These are phyloP conservation scores for Ophion ventricosus DNA, from an alignment of 2,888 invertebrate genomes.

Conservation along the genomic window DNA sequence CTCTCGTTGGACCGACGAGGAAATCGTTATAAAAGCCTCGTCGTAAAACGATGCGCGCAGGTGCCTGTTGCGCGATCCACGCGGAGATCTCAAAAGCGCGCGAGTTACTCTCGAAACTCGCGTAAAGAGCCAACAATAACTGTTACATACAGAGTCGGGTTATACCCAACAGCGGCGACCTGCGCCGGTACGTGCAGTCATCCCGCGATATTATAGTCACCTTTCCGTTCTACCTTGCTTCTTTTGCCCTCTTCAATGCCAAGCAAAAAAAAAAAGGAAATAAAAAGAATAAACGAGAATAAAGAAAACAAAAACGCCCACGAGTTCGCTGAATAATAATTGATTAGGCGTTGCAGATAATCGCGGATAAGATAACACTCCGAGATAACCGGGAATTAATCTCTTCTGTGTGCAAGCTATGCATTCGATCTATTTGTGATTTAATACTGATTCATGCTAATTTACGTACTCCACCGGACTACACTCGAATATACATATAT, in stretches of 20 bases:
- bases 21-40: conserved; percentile 62
- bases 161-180: no score
- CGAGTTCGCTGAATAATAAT: background rate
- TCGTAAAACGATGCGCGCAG: conserved; percentile 66
- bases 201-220: conserved; percentile 34
- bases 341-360: background rate
- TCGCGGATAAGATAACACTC: conserved; percentile 34
- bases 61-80: conserved; percentile 37
- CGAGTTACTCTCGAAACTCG: conserved; percentile 28
- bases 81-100: conserved; percentile 43
- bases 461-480: conserved; percentile 2
- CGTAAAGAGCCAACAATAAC: background rate
- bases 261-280: background rate
- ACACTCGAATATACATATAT: background rate
- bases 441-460: conserved; percentile 58
- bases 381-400: background rate
- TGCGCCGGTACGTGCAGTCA: background rate
- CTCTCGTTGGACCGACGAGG: conserved; percentile 62
- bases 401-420: background rate
- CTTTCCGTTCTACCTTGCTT: background rate
- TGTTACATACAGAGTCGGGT: no score
- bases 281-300: conserved; percentile 9
- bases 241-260: background rate
- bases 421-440: background rate
- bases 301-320: conserved; percentile 22